These are phyloP conservation scores for Euzetes globulus DNA, from an alignment of 2,888 invertebrate genomes.

Conservation along the genomic window DNA sequence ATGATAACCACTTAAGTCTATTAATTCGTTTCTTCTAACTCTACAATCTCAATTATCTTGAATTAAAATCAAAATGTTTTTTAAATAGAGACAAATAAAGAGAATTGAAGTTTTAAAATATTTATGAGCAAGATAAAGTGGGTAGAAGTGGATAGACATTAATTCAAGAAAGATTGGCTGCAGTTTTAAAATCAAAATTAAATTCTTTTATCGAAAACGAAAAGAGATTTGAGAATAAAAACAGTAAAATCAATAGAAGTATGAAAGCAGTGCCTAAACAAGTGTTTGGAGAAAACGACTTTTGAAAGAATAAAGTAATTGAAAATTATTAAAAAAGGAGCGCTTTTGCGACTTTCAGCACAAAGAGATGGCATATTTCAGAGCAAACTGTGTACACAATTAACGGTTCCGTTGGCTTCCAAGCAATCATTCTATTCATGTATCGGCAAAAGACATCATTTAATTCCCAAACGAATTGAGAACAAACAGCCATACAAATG, in stretches of 20 bases:
- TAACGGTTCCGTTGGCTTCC: constrained; percentile 18
- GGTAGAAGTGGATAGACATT: too few relatives aligned
- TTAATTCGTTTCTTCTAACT: too few relatives aligned
- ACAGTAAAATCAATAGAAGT: background rate
- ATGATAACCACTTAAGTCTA: too few relatives aligned
- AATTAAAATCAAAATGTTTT: too few relatives aligned
- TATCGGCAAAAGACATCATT: background rate
- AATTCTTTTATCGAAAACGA: background rate
- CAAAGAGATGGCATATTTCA: background rate
- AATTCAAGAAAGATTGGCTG: too few relatives aligned
- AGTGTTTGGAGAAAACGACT: background rate
- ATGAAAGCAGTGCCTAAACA: background rate
- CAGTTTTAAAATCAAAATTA: background rate
- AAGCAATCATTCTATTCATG: constrained; percentile 22
- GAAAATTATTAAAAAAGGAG: constrained; percentile 23
- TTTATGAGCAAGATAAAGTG: too few relatives aligned
- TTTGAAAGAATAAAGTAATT: constrained; percentile 20
- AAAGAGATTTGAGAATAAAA: background rate
- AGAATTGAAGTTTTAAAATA: too few relatives aligned
- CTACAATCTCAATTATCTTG: too few relatives aligned
- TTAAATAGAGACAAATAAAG: too few relatives aligned
- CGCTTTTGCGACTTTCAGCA: background rate
- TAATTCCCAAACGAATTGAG: background rate
- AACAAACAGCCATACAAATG: background rate
- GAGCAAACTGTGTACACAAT: constrained; percentile 16